Base-by-base conservation (phyloP, 64 coral and sea anemone species). In the Exaiptasia diaphana region DNA sequence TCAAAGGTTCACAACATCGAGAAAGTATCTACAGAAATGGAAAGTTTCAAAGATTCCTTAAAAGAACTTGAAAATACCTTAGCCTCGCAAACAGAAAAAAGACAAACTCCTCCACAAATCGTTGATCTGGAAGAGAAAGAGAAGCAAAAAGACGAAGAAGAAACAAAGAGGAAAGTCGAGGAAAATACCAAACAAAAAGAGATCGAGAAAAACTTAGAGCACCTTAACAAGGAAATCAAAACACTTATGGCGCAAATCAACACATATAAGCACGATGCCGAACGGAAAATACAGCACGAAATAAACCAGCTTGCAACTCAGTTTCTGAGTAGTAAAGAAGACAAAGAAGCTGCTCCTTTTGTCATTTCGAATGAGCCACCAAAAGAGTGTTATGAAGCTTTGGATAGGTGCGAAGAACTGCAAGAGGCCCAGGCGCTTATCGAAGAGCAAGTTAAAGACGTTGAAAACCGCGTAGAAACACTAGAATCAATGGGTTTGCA, bases 361-460 rank as follows among this genome's bases (percentile, higher is more conserved):
- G 75, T 65, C 7, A 72, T 88, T 17, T 63, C 75, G 37, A 88
- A 58, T 44, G 85, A 88, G 32, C 75, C 67, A 1, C 85, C 85
- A 0, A 65, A 55, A 21, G 85, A 80, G 31, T 23, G 56, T 24
- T 68, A 61, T n/a, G 79, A 90, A 26, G 70, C 62, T 29, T 24
- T 83, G 12, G 53, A 85, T 29, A 61, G 83, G 32, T 20, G 87
- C 3, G 55, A 49, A 6, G 56, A 48, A 34, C 53, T 73, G 14
- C 44, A 49, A 44, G 52, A 85, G 4, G 71, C 15, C 21, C 63
- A 89, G 27, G 21, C 27, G 7, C 68, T 30, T 23, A 18, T 89
- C 35, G 64, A 85, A 62, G 85, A 40, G 39, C 35, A 89, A 50
- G 80, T 84, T 31, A 85, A 38, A 3, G 67, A 31, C 32, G 26